Evolutionary conservation across 2,113 vertebrate species (phyloP).

Genomic region (Melanocharis versteri): DNA sequence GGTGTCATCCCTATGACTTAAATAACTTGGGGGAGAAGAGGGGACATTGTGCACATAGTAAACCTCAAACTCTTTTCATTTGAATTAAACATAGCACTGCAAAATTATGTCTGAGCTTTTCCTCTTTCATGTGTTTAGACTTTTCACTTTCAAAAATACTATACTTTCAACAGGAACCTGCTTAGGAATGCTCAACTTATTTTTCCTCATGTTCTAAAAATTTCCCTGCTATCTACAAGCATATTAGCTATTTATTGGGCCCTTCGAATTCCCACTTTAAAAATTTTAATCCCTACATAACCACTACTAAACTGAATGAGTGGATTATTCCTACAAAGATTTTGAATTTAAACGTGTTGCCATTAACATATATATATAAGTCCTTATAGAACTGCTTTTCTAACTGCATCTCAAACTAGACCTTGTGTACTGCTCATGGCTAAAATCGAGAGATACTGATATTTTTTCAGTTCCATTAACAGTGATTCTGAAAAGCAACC

Average conservation of each 20-base stretch:
- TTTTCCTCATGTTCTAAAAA: neutral
- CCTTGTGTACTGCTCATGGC: neutral
- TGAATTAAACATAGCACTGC: neutral
- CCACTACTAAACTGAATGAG: neutral
- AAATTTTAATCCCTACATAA: neutral
- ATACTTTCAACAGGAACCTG: neutral
- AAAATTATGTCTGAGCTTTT: neutral
- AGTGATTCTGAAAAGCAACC: neutral
- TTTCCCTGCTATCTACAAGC: neutral
- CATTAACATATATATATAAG: neutral
- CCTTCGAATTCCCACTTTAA: neutral
- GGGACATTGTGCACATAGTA: neutral
- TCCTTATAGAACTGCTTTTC: neutral
- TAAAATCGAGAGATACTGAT: neutral
- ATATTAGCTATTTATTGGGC: neutral
- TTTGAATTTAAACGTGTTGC: neutral
- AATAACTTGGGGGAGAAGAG: too few relatives aligned
- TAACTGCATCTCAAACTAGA: neutral
- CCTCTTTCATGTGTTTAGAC: neutral
- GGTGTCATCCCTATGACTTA: neutral
- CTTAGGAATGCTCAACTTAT: neutral
- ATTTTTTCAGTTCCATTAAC: neutral
- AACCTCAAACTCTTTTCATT: neutral
- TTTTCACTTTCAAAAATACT: neutral
- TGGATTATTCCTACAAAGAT: neutral